Base-by-base conservation (phyloP, 2,888 invertebrate genomes). In the Nymphalis polychloros region DNA sequence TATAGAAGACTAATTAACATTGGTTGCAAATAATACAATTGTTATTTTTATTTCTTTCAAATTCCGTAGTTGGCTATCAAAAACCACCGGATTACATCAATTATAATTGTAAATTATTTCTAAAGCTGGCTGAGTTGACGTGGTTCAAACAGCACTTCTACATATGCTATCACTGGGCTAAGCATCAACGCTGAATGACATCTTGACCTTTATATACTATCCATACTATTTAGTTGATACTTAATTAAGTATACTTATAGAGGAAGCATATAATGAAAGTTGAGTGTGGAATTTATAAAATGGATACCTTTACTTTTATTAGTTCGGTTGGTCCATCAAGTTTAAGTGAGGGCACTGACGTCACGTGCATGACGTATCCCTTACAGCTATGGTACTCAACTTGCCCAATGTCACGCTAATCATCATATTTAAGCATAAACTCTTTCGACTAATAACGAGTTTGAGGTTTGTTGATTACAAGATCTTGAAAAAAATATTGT, bases 41-140 rank as follows among this genome's bases (percentile, higher is more conserved):
- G 67, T 62, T 72, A 76, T 73, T 76, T 23, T 75, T 20, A 50
- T 71, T 64, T 70, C 67, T 53, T 74, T 74, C 78, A 75, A 77
- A 77, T 78, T 72, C 77, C 77, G 74, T 76, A 81, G 79, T 80
- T 79, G 76, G 72, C 66, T 76, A 72, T 69, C 63, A 46, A 17
- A 49, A n/a, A 19, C 19, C 49, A 2, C 19, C 8, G 19, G n/a
- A 19, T n/a, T 17, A n/a, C 19, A 19, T 31, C 6, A 31, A 31
- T 31, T 31, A 31, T 6, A 31, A 31, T 31, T 31, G 13, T 13
- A 41, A 41, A 3, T 4, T 13, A 41, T 41, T 41, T 41, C 41
- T 41, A 41, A 13, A 41, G 41, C 13, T 41, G 41, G 41, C 13
- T 13, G 13, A 41, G 13, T 13, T 3, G 13, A 41, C 0, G 13